Percentiles rank a stretch among this genome's conserved stretches.
phyloP scores from a whole-genome alignment of 2,797 vertebrate genomes.

The Morus bassanus region DNA sequence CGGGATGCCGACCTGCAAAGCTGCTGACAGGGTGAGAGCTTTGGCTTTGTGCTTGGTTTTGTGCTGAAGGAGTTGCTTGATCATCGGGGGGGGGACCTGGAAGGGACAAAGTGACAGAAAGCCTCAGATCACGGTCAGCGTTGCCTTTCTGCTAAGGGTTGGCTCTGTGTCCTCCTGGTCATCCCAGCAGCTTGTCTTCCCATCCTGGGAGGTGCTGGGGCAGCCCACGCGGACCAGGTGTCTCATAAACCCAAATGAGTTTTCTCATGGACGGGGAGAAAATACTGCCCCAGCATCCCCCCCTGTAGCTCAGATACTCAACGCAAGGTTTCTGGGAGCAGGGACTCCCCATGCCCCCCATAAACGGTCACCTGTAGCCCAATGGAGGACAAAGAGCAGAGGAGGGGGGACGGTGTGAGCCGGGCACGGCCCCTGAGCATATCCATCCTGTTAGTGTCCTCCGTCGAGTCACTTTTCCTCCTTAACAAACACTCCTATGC shows the following conservation, averaged over 20 bases:
- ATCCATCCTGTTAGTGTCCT: not conserved
- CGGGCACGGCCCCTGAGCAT: not conserved
- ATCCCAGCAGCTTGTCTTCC: not conserved
- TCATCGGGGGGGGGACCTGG: too few relatives aligned
- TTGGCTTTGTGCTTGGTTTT: not conserved
- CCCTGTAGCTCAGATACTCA: not conserved
- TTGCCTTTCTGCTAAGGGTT: not conserved
- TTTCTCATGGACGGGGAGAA: not conserved
- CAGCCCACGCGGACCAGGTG: not conserved
- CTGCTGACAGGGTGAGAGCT: not conserved
- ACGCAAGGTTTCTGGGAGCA: rapidly evolving
- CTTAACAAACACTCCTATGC: rapidly evolving
- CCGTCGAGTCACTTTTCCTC: rapidly evolving
- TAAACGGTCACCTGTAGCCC: rapidly evolving
- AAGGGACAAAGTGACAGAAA: not conserved
- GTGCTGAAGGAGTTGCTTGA: not conserved
- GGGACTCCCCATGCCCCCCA: rapidly evolving
- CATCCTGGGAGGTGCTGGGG: not conserved
- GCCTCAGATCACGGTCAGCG: rapidly evolving
- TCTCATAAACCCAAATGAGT: rapidly evolving
- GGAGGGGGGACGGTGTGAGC: rapidly evolving
- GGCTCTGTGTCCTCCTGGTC: not conserved
- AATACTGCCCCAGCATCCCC: too few relatives aligned
- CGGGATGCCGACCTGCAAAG: rapidly evolving
- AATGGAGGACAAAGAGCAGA: not conserved